A percentile compares a stretch with the other conserved stretches of the same genome.
Conservation (phyloP, 2,797 vertebrate genomes). For the Cephalopachus bancanus region DNA sequence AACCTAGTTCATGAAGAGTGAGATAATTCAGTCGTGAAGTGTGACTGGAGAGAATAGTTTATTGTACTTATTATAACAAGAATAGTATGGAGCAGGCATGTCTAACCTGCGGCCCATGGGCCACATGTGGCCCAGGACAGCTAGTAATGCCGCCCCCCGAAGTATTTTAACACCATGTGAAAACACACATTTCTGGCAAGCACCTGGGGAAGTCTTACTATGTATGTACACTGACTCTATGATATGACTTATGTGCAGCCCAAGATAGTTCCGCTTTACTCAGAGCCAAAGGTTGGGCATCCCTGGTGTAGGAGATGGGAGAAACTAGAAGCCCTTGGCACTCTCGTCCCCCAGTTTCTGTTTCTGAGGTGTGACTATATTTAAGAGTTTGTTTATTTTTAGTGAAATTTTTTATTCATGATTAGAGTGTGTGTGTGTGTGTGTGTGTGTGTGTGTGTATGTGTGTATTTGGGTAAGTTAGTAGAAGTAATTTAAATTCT, state of each 20-base stretch:
- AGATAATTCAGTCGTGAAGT: background rate
- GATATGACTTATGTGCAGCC: no score
- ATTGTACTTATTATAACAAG: slow-evolving; percentile 41
- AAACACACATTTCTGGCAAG: no score
- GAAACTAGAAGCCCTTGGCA: background rate
- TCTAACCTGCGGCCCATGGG: no score
- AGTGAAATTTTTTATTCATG: slow-evolving; percentile 45
- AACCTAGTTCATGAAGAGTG: slow-evolving; percentile 37
- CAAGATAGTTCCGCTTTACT: no score
- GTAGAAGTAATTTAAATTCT: slow-evolving; percentile 53
- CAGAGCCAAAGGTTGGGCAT: no score
- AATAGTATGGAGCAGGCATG: background rate
- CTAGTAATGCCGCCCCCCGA: no score
- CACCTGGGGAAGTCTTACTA: no score
- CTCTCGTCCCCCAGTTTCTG: background rate
- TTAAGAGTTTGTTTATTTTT: background rate
- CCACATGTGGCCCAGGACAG: no score
- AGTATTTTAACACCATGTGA: no score
- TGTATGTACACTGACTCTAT: no score
- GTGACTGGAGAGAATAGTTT: background rate
- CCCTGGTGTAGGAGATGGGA: background rate
- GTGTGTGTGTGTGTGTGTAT: background rate
- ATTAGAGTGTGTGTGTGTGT: background rate
- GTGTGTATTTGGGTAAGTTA: background rate
- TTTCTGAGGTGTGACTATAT: background rate